Conservation (phyloP, 2,113 vertebrate species). For the Ameiurus melas region DNA sequence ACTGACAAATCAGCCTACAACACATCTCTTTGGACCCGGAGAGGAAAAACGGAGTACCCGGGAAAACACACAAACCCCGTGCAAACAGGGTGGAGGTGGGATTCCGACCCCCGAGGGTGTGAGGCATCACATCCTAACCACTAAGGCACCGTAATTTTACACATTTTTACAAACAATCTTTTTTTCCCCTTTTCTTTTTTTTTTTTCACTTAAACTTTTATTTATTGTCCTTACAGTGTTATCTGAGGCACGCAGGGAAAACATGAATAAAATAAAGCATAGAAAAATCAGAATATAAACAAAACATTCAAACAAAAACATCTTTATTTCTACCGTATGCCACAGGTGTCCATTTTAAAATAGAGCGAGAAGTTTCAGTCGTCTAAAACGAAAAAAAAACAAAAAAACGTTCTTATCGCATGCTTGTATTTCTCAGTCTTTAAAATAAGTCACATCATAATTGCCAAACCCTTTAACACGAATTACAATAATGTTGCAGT, state of each 20-base stretch:
- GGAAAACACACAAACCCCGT: no score
- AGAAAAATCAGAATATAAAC: slow-evolving; percentile 54
- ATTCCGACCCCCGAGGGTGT: no score
- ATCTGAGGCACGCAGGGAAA: slow-evolving; percentile 76
- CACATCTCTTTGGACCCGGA: no score
- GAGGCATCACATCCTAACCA: no score
- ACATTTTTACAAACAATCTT: not conserved
- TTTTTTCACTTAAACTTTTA: slow-evolving; percentile 46
- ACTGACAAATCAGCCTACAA: no score
- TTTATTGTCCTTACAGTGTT: slow-evolving; percentile 70
- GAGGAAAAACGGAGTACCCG: no score
- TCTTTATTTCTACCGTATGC: slow-evolving; percentile 48
- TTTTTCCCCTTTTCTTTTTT: not conserved
- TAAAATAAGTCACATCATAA: not conserved
- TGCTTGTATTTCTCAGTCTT: not conserved
- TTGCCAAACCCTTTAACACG: not conserved
- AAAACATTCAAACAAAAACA: slow-evolving; percentile 38
- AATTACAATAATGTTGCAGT: not conserved
- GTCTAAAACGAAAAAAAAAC: not conserved
- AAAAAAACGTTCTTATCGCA: not conserved
- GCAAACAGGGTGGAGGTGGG: no score
- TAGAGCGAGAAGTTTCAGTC: slow-evolving; percentile 50
- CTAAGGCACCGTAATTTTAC: not conserved
- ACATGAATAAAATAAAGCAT: slow-evolving; percentile 68
- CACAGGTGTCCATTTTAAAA: slow-evolving; percentile 61